phyloP scores from a whole-genome alignment of 2,797 vertebrate genomes.

The Lepilemur septentrionalis region DNA sequence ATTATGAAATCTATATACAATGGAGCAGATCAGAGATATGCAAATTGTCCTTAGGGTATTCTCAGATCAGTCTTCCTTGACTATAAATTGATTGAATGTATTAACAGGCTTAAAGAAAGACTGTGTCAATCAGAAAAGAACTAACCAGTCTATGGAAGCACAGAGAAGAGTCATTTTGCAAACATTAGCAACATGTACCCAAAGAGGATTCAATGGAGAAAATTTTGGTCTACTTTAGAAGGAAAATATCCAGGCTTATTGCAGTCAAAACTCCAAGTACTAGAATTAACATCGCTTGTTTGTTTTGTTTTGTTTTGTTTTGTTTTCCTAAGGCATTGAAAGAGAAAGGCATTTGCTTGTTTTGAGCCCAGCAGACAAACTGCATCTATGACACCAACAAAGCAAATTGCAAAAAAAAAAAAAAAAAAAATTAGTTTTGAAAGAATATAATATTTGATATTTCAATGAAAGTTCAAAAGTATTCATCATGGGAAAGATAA shows the following conservation, averaged over 20 bases:
- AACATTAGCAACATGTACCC: neutral
- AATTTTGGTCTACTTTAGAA: neutral
- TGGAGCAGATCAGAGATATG: slow-evolving; percentile 19
- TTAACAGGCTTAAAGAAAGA: slow-evolving; percentile 44
- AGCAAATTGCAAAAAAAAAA: neutral
- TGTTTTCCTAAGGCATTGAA: neutral
- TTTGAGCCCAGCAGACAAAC: neutral
- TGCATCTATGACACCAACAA: neutral
- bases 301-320: neutral
- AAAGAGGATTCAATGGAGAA: neutral
- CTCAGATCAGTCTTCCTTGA: slow-evolving; percentile 19
- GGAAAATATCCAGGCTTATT: neutral
- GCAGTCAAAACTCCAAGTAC: neutral
- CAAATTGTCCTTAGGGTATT: slow-evolving; percentile 25
- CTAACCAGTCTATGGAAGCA: neutral
- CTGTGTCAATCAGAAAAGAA: neutral
- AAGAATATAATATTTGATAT: neutral
- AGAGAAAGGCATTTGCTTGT: neutral
- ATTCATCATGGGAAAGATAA: neutral
- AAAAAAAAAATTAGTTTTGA: neutral
- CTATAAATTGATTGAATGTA: slow-evolving; percentile 4
- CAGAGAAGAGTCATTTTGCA: neutral
- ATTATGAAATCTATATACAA: neutral
- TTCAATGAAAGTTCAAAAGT: slow-evolving; percentile 11
- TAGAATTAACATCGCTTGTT: neutral